Conservation (phyloP, 2,888 invertebrate genomes). For the Scaptomyza parva region DNA sequence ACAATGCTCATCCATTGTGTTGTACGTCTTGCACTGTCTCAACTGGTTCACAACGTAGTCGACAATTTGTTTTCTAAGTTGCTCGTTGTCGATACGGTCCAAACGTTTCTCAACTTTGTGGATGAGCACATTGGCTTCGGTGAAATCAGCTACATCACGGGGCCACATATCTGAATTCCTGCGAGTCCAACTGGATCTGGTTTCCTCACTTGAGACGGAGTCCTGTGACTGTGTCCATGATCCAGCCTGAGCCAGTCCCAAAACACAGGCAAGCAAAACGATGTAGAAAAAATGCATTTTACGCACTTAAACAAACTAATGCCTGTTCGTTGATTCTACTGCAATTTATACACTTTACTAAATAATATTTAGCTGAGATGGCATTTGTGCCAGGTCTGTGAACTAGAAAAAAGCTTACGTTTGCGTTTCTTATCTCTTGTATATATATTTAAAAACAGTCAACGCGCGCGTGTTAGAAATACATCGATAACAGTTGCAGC, state of each 20-base stretch:
- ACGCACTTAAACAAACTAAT: constrained; percentile 1
- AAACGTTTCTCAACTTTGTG: constrained; percentile 70
- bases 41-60: constrained; percentile 47
- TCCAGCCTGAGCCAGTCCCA: constrained; percentile 44
- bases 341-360: constrained; percentile 32
- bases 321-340: not conserved
- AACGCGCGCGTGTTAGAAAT: constrained; percentile 13
- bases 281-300: constrained; percentile 34
- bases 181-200: constrained; percentile 42
- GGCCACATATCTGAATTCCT: constrained; percentile 55
- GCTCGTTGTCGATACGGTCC: constrained; percentile 28
- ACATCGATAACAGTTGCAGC: constrained; percentile 34
- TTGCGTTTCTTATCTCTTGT: constrained; percentile 11
- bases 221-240: constrained; percentile 30
- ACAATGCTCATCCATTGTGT: constrained; percentile 59
- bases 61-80: constrained; percentile 30
- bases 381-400: constrained; percentile 11
- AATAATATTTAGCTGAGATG: constrained; percentile 21
- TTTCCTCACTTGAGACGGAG: constrained; percentile 6
- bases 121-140: constrained; percentile 56
- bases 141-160: constrained; percentile 56
- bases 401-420: constrained; percentile 26
- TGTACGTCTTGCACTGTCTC: constrained; percentile 42
- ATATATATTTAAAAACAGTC: constrained; percentile 17
- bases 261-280: constrained; percentile 29